Evolutionary conservation across 2,888 invertebrate genomes (phyloP).

Genomic region (Trichopria drosophilae): DNA sequence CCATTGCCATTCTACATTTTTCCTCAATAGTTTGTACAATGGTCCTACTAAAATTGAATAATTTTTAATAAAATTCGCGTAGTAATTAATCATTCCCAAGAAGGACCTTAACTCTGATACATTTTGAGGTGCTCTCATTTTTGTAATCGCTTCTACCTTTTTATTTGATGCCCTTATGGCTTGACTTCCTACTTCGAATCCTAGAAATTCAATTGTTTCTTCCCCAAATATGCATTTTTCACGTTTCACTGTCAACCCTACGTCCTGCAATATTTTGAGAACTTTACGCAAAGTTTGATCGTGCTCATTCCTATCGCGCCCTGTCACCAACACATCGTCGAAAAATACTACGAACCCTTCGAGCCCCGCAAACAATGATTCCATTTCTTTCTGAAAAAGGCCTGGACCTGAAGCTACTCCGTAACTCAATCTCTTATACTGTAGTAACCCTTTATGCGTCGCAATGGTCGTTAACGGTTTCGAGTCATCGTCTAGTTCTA

Average conservation of each 20-base stretch:
- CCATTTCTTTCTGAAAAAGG: constrained; percentile 45
- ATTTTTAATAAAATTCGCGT: constrained; percentile 33
- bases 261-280: constrained; percentile 17
- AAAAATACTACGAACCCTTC: constrained; percentile 49
- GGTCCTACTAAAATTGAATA: constrained; percentile 25
- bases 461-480: constrained; percentile 40
- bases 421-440: constrained; percentile 27
- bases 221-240: constrained; percentile 24
- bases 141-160: constrained; percentile 30
- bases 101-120: constrained; percentile 26
- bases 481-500: constrained; percentile 42
- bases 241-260: constrained; percentile 23
- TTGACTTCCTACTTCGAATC: constrained; percentile 18
- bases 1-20: constrained; percentile 25
- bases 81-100: constrained; percentile 34
- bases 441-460: constrained; percentile 50
- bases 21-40: constrained; percentile 28
- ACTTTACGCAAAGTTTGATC: constrained; percentile 37
- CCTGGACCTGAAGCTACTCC: constrained; percentile 38
- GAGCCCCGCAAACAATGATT: constrained; percentile 41
- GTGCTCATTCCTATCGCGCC: constrained; percentile 41
- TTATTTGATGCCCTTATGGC: constrained; percentile 25
- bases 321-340: constrained; percentile 52
- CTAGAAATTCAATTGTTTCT: constrained; percentile 22
- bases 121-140: constrained; percentile 23